Base-by-base conservation (phyloP, 2,888 invertebrate genomes). In the Bombyx huttoni region DNA sequence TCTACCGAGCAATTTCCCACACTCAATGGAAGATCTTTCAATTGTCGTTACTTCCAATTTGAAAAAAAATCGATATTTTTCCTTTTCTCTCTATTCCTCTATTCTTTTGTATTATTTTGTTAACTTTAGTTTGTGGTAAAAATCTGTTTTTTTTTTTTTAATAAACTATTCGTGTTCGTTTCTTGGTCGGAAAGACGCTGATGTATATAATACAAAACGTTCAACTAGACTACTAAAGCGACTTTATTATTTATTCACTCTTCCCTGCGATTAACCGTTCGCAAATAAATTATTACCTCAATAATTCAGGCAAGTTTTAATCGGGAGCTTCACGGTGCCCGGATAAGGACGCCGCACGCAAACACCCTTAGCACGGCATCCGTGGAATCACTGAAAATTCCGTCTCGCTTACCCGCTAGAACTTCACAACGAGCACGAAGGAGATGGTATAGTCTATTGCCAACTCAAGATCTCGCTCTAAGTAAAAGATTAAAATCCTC, bases 401-500 rank as follows among this genome's bases (percentile, higher is more conserved):
- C 40, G 1, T 40, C 40, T 40, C 40, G 8, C 40, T 40, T 12
- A 40, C 40, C 3, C 40, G 8, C 7, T 40, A 1, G 5, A 12
- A 12, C 9, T 10, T 40, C 40, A 40, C 40, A 40, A 40, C 40
- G 40, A 40, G 40, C 7, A 10, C 9, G 12, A 40, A 40, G 12
- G 7, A 12, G 40, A 40, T 7, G 12, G 14, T 12, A 47, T 7
- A 50, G n/a, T 50, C 46, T 13, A 40, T n/a, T 59, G 56, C 55
- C 9, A 12, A 53, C 53, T 53, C 34, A 51, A 49, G 49, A 47
- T 55, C 56, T 9, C 51, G 46, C 51, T 45, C 56, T 51, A 51
- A 24, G 24, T 24, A 24, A 53, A 54, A 64, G 73, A 71, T 75
- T 73, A 71, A 70, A 75, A 73, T 74, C 67, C 67, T 60, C 58